Percentiles rank a stretch among this genome's conserved stretches.
These are phyloP conservation scores for Bombus pascuorum DNA, from an alignment of 1,140 invertebrate species.

Conservation along the genomic window DNA sequence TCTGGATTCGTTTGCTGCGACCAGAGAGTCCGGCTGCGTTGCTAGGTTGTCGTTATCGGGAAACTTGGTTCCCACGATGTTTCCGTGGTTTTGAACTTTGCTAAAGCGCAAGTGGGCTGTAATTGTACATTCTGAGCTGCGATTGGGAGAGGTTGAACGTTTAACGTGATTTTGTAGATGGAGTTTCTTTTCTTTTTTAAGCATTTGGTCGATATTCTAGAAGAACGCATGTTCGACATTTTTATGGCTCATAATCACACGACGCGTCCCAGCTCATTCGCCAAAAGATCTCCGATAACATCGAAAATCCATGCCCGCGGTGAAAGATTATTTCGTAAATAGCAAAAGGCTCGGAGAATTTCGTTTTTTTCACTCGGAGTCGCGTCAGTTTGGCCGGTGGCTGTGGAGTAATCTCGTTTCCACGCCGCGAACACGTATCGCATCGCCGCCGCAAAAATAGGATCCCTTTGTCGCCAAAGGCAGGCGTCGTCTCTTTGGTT, in stretches of 20 bases:
- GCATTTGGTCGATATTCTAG: too few species aligned
- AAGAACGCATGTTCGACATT: too few species aligned
- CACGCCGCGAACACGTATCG: neutral
- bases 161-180: neutral
- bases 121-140: neutral
- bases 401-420: neutral
- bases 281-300: neutral
- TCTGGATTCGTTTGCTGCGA: conserved; percentile 7
- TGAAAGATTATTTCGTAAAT: neutral
- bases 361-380: neutral
- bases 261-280: neutral
- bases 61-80: neutral
- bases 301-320: neutral
- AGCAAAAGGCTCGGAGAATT: neutral
- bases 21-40: neutral
- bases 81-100: neutral
- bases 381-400: neutral
- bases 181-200: too few species aligned
- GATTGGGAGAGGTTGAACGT: neutral
- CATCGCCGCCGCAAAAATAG: neutral
- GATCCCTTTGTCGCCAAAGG: conserved; percentile 7
- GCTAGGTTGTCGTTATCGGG: neutral
- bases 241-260: neutral
- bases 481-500: neutral
- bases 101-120: neutral